These are phyloP conservation scores for Andricus grossulariae DNA, from an alignment of 1,140 invertebrate genomes.

Conservation along the genomic window DNA sequence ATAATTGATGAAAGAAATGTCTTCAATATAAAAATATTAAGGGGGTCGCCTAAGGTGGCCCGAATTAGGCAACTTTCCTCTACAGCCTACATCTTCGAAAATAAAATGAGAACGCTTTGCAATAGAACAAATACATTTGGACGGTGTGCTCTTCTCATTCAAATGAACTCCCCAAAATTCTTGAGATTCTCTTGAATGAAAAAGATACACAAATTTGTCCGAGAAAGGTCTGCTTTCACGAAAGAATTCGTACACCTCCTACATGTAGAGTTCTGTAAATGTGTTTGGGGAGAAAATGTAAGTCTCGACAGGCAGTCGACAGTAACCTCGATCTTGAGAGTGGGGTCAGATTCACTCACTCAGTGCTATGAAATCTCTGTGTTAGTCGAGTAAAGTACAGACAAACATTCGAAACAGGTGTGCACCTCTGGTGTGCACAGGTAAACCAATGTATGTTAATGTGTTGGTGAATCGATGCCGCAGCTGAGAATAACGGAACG, in stretches of 20 bases:
- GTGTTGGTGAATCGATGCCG: conserved; percentile 37
- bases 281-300: not conserved
- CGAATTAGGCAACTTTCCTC: too few relatives aligned
- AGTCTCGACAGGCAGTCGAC: conserved; percentile 26
- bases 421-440: not conserved
- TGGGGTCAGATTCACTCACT: not conserved
- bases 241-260: conserved; percentile 23
- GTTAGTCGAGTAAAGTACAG: not conserved
- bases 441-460: not conserved
- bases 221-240: conserved; percentile 29
- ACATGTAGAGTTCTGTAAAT: not conserved
- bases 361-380: not conserved
- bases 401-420: not conserved
- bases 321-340: conserved; percentile 52
- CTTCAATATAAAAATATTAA: too few relatives aligned
- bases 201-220: conserved; percentile 30
- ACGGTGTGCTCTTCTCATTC: too few relatives aligned
- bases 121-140: too few relatives aligned
- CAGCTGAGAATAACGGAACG: conserved; percentile 38
- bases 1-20: too few relatives aligned
- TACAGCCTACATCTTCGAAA: too few relatives aligned
- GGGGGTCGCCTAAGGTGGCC: too few relatives aligned
- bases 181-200: not conserved
- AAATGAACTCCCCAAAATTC: not conserved
- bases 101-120: too few relatives aligned